Base-by-base conservation (phyloP, 1,140 invertebrate species). In the Leptinotarsa defecta region DNA sequence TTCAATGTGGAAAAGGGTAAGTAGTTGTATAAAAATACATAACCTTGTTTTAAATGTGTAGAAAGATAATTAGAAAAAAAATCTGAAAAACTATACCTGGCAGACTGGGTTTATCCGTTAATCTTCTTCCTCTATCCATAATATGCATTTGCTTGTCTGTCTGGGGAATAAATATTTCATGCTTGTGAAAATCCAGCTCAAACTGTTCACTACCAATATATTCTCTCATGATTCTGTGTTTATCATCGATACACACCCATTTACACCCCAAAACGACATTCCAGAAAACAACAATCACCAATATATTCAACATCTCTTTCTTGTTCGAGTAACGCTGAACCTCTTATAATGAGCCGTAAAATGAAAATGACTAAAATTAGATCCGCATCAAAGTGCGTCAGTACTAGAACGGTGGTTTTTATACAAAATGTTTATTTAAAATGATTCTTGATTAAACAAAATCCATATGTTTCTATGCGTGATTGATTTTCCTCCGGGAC, bases 191-290 rank as follows among this genome's bases (percentile, higher is more conserved):
- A 13, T 69, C 68, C 27, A 69, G 43, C 34, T 69, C 17, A 19
- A 69, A 69, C 20, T 69, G 19, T 19, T 17, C n/a, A 34, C 19
- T 69, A 2, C 34, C 68, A 69, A 69, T 48, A n/a, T 69, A 69
- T 4, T 69, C 27, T 69, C n/a, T 69, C 43, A 22, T 49, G 13
- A 69, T 69, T 13, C 27, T 34, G 27, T 69, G 22, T 48, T 69
- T 69, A 15, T 69, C 27, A n/a, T 69, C 68, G 11, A 69, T 43
- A 17, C 68, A 69, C 24, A 69, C 68, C 68, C 68, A 69, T 13
- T 69, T 34, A 48, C 68, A 69, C 15, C 27, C 27, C 15, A 43
- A 34, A 19, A 69, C 27, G 27, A 15, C 17, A 48, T 69, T 48
- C n/a, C 43, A 8, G n/a, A 69, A 69, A 20, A 69, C 5, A 13